Percentiles rank a stretch among this genome's conserved stretches.
These are phyloP conservation scores for Schrankia costaestrigalis DNA, from an alignment of 2,888 invertebrate species.

Conservation along the genomic window DNA sequence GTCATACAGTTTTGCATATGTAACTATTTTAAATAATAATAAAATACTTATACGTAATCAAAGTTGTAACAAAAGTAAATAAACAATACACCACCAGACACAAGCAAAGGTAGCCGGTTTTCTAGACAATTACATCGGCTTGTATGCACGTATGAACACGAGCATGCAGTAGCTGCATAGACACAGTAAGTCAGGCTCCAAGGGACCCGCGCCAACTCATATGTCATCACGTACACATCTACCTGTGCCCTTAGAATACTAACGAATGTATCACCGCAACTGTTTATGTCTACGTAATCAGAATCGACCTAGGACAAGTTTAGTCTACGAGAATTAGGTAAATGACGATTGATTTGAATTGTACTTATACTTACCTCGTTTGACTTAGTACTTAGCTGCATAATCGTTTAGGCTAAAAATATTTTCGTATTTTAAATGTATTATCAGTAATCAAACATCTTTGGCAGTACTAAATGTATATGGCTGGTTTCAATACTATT, in stretches of 20 bases:
- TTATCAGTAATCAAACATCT: too few species aligned
- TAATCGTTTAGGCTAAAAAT: too few species aligned
- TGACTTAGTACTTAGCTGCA: not conserved
- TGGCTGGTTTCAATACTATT: too few species aligned
- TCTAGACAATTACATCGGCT: constrained; percentile 28
- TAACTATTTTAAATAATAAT: too few species aligned
- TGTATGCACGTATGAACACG: constrained; percentile 17
- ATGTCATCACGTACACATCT: constrained; percentile 26
- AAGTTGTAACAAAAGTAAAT: too few species aligned
- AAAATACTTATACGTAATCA: too few species aligned
- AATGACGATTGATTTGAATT: constrained; percentile 17
- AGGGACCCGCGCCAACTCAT: constrained; percentile 23
- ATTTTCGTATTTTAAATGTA: too few species aligned
- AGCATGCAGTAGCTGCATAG: constrained; percentile 11
- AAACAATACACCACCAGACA: too few species aligned
- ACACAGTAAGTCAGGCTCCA: constrained; percentile 15
- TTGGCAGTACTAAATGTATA: too few species aligned
- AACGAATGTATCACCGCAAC: constrained; percentile 25
- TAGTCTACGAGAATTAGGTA: constrained; percentile 16
- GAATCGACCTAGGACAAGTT: constrained; percentile 14
- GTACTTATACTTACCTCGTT: not conserved
- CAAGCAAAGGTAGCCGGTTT: constrained; percentile 18
- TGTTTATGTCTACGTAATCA: constrained; percentile 30
- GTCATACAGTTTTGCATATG: too few species aligned
- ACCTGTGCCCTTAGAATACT: constrained; percentile 21